Evolutionary conservation across 92 coral and sea anemone genomes (phyloP).

Genomic region (Scolanthus callimorphus): DNA sequence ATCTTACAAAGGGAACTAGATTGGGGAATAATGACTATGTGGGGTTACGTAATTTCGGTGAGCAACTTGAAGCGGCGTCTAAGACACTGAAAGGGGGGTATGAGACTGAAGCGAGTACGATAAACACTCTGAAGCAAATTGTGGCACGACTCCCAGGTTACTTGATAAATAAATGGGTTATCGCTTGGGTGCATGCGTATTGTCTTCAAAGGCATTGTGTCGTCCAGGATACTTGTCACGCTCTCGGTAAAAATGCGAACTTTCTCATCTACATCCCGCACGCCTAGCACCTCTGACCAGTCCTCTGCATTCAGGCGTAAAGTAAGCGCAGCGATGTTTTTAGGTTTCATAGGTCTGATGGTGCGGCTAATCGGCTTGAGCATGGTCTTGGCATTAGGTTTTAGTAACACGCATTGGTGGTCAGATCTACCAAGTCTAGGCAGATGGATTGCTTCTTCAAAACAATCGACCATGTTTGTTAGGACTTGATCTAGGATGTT

Average conservation of each 20-base stretch:
- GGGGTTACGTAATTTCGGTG: too few species aligned
- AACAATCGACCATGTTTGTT: constrained; percentile 49
- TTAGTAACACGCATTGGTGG: constrained; percentile 22
- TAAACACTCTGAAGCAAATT: too few species aligned
- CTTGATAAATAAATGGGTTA: too few species aligned
- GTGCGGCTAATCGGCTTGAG: constrained; percentile 14
- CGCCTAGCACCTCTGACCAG: constrained; percentile 33
- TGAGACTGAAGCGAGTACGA: too few species aligned
- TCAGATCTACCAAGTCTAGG: constrained; percentile 53
- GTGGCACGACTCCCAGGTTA: too few species aligned
- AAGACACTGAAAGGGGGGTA: too few species aligned
- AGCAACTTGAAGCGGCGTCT: too few species aligned
- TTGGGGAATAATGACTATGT: too few species aligned
- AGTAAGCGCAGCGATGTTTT: constrained; percentile 29
- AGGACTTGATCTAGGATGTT: too few species aligned
- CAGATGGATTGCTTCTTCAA: constrained; percentile 34
- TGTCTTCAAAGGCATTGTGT: constrained; percentile 18
- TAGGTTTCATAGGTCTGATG: constrained; percentile 29
- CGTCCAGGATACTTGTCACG: constrained; percentile 15
- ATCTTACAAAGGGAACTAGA: too few species aligned
- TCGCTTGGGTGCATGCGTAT: constrained; percentile 29
- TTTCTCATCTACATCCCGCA: constrained; percentile 31
- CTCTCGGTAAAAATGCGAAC: constrained; percentile 14
- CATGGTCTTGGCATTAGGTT: constrained; percentile 21
- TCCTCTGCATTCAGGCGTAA: constrained; percentile 17